A percentile compares a stretch with the other conserved stretches of the same genome.
Evolutionary conservation across 1,140 invertebrate species (phyloP).

Genomic region (Lepidurus packardi): DNA sequence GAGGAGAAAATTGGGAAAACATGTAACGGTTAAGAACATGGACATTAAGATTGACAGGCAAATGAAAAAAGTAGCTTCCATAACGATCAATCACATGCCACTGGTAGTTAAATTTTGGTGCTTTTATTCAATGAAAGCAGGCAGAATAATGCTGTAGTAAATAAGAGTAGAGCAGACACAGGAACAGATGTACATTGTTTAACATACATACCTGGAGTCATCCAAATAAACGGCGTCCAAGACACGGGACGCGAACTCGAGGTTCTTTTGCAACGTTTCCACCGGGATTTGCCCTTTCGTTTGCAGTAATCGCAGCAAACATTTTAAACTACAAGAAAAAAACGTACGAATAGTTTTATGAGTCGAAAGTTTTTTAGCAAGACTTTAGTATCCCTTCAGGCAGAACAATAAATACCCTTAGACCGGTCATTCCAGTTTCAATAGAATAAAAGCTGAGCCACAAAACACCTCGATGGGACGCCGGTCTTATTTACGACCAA

Average conservation of each 20-base stretch:
- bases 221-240: constrained; percentile 82
- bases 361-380: background rate
- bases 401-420: no score
- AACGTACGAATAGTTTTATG: background rate
- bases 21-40: background rate
- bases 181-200: constrained; percentile 24
- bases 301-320: constrained; percentile 63
- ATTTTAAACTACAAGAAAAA: constrained; percentile 27
- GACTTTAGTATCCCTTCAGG: background rate
- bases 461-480: no score
- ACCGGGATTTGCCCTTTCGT: constrained; percentile 69
- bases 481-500: no score
- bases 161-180: background rate
- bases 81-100: background rate
- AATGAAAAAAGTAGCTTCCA: background rate
- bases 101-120: background rate
- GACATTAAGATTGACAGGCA: background rate
- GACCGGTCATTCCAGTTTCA: no score
- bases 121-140: background rate
- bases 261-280: constrained; percentile 74
- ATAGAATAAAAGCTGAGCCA: no score
- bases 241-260: constrained; percentile 77
- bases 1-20: background rate
- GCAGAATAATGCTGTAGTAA: background rate
- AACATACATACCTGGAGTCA: constrained; percentile 61